phyloP scores from a whole-genome alignment of 2,113 vertebrate genomes.

The Clarias batrachus region DNA sequence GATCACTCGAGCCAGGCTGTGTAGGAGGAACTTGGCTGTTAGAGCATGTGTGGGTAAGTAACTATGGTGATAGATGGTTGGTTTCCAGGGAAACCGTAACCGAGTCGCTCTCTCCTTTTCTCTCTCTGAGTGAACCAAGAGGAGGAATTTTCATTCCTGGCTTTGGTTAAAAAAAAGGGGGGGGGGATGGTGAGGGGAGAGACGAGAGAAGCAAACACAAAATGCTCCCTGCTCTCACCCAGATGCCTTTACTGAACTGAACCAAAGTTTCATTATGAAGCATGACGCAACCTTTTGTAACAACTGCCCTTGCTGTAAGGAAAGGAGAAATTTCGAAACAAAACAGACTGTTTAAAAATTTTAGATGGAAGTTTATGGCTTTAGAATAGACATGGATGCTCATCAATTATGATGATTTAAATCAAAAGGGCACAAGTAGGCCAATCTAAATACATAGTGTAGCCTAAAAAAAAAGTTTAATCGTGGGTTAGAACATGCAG shows the following conservation, averaged over 20 bases:
- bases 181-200: too few species aligned
- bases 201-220: neutral
- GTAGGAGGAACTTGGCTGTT: constrained; percentile 52
- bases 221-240: constrained; percentile 3
- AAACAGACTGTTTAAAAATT: neutral
- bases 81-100: constrained; percentile 71
- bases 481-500: neutral
- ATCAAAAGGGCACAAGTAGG: neutral
- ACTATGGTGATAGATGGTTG: constrained; percentile 59
- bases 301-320: neutral
- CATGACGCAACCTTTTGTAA: neutral
- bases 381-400: neutral
- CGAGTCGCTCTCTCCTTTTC: neutral
- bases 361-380: too few species aligned
- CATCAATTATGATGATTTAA: neutral
- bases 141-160: constrained; percentile 55
- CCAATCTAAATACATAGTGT: neutral
- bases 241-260: neutral
- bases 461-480: neutral
- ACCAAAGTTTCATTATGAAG: neutral
- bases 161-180: constrained; percentile 37
- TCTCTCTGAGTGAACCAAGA: constrained; percentile 44
- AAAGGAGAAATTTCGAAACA: neutral
- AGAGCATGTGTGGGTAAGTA: constrained; percentile 55
- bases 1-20: constrained; percentile 51